A percentile compares a stretch with the other conserved stretches of the same genome.
Evolutionary conservation across 2,113 vertebrate species (phyloP).

Genomic region (Gila orcuttii): DNA sequence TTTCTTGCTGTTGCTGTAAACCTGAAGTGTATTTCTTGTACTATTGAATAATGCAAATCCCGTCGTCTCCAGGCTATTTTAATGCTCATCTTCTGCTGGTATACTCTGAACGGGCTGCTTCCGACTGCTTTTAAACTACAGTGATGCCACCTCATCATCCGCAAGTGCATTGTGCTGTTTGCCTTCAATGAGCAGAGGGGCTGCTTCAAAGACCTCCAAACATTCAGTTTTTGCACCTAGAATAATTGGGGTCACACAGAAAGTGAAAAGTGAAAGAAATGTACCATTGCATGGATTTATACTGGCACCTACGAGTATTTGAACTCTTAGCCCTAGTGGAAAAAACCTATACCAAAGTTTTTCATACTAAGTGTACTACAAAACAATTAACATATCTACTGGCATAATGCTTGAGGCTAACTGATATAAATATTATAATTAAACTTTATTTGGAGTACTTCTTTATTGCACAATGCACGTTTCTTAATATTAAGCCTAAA

Average conservation of each 20-base stretch:
- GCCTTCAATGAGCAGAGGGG: slow-evolving; percentile 25
- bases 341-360: too few species aligned
- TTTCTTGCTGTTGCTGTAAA: slow-evolving; percentile 33
- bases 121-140: slow-evolving; percentile 31
- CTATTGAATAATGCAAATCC: slow-evolving; percentile 50
- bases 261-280: not conserved
- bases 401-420: too few species aligned
- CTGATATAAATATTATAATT: too few species aligned
- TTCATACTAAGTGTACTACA: too few species aligned
- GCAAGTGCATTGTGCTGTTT: slow-evolving; percentile 15
- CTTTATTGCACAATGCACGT: too few species aligned
- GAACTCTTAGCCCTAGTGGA: not conserved
- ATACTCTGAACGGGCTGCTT: slow-evolving; percentile 4
- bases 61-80: slow-evolving; percentile 27
- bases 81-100: slow-evolving; percentile 28
- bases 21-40: slow-evolving; percentile 44
- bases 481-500: too few species aligned
- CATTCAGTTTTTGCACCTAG: not conserved
- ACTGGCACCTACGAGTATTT: not conserved
- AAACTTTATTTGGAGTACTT: too few species aligned
- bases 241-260: slow-evolving; percentile 31
- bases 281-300: not conserved
- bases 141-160: slow-evolving; percentile 33
- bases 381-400: too few species aligned
- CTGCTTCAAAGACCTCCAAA: slow-evolving; percentile 31